Base-by-base conservation (phyloP, 2,113 vertebrate genomes). In the Centropristis striata region DNA sequence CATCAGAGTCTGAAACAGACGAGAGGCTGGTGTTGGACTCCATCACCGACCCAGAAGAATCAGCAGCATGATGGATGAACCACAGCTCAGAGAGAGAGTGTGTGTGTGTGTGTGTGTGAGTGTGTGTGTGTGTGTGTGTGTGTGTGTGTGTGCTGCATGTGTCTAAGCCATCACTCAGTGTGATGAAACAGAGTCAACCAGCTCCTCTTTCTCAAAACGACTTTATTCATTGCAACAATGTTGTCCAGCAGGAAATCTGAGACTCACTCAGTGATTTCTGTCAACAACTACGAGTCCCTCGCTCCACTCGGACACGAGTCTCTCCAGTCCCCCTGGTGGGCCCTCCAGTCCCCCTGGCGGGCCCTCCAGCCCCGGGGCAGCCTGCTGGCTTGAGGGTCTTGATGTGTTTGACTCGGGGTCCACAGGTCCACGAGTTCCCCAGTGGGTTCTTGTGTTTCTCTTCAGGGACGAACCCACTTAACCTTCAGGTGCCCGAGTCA, bases 41-140 rank as follows among this genome's bases (percentile, higher is more conserved):
- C 91, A 77, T 92, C 90, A 92, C 55, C 85, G 81, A 68, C 68
- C 86, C 60, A 75, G 64, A 83, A 88, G 89, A 87, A 92, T 92
- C 37, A 78, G 84, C 74, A 71, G 25, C 68, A 55, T 87, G 89
- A 90, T 86, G 83, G 71, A 90, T 92, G 84, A 8, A n/a, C n/a
- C n/a, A n/a, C n/a, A n/a, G n/a, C n/a, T n/a, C n/a, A n/a, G n/a
- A n/a, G 16, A 67, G 27, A 46, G 32, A 69, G 41, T 57, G 54
- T 55, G 41, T 21, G 15, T 32, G 44, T 57, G 49, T 71, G 71
- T 47, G 27, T 18, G 58, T 55, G 69, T 72, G 55, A 69, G 71
- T 54, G 71, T 59, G 37, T 72, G 65, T 47, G 23, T 21, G 60
- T 50, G 65, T 73, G 55, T 76, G 71, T 55, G 69, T 66, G 50